Evolutionary conservation across 2,797 vertebrate species (phyloP), one percentile per base, ranked within the genome.

Genomic region (Aeoliscus strigatus): DNA sequence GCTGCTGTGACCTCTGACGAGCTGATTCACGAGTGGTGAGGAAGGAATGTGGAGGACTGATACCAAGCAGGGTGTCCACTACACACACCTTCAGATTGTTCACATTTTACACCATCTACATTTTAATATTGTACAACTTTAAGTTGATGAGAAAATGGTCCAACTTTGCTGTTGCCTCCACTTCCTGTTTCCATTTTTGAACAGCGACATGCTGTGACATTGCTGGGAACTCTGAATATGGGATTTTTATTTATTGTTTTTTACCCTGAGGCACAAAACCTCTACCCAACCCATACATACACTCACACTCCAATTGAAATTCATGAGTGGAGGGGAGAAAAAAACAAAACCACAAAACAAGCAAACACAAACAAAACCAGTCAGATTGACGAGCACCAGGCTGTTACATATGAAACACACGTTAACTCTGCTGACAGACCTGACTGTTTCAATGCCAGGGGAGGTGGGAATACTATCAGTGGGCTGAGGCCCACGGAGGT

Each of bases 381-480:
- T n/a, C 62, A 64, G 65, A 64, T 83, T 79, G 62, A 73, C 58
- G 58, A 60, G 68, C 60, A 58, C 36, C 14, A 14, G 65, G 71
- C 72, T 78, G 79, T 89, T 86, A 80, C 82, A 81, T 73, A 67
- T 81, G 77, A 82, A 86, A 88, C 76, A 85, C 86, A 87, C 84
- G 83, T 85, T 79, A 83, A 84, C 73, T 53, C 47, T 46, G 33
- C 53, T 67, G 85, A 80, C 81, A 71, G 80, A 30, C 41, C 52
- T 51, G 13, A 15, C 51, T 55, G 68, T 77, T 80, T 79, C 76
- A 87, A 41, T 66, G 45, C 50, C 57, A 50, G 38, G 54, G 34
- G 60, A 71, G 72, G 57, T 39, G 16, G 11, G 40, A 38, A 34
- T 30, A 27, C 25, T 60, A 24, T 48, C 45, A 65, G 60, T 38